Conservation (phyloP, 2,113 vertebrate species). For the Erpornis zantholeuca region DNA sequence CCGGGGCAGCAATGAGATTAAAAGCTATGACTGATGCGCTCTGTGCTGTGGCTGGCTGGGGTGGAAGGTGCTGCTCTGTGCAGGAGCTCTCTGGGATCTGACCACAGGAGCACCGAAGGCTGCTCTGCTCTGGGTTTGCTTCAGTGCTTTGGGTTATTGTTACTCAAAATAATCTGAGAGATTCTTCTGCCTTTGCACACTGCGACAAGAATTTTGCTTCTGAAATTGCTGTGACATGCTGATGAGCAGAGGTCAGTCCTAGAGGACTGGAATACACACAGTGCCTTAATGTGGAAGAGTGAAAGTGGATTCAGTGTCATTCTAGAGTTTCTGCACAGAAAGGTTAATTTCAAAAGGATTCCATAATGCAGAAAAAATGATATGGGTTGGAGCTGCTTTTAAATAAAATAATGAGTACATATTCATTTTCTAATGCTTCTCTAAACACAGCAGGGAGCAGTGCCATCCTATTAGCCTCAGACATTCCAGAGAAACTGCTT, state of each 20-base stretch:
- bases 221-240: not conserved
- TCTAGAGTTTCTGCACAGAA: not conserved
- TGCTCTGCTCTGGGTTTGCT: not conserved
- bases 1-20: not conserved
- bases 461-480: not conserved
- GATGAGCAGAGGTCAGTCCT: not conserved
- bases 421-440: not conserved
- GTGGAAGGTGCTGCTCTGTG: not conserved
- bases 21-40: not conserved
- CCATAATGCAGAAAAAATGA: not conserved
- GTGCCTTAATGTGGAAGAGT: not conserved
- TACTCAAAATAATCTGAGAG: not conserved
- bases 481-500: not conserved
- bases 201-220: not conserved
- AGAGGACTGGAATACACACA: not conserved
- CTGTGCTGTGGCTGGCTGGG: not conserved
- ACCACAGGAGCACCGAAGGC: not conserved
- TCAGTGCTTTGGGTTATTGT: not conserved
- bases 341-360: not conserved
- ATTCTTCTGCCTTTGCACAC: not conserved
- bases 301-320: not conserved
- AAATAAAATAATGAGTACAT: not conserved
- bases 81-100: not conserved
- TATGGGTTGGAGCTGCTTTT: not conserved
- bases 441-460: not conserved